These are phyloP conservation scores for Drosophila murphyi DNA, from an alignment of 1,140 invertebrate genomes.

Conservation along the genomic window DNA sequence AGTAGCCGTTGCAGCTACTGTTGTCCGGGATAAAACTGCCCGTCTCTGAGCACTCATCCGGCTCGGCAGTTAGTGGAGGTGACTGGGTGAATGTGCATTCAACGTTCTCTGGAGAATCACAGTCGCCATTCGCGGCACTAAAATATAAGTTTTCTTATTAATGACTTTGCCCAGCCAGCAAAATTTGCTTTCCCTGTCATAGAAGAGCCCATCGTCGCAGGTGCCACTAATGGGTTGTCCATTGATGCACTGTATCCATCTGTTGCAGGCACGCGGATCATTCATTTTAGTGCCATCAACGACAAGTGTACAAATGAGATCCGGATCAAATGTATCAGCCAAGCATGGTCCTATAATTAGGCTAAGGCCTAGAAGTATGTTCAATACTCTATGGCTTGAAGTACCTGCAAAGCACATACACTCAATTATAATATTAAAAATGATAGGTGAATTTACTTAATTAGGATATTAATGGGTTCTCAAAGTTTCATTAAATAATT, in stretches of 20 bases:
- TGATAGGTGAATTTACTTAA: no score
- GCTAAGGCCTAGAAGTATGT: background rate
- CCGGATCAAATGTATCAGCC: conserved; percentile 57
- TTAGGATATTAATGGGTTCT: no score
- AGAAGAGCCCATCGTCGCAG: conserved; percentile 56
- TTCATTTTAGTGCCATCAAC: conserved; percentile 66
- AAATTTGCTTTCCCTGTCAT: conserved; percentile 61
- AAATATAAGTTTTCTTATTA: conserved; percentile 61
- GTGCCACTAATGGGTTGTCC: conserved; percentile 46
- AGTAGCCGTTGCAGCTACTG: conserved; percentile 69
- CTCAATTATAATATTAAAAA: background rate
- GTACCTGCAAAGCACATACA: conserved; percentile 14
- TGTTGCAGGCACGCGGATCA: conserved; percentile 68
- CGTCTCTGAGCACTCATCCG: conserved; percentile 44
- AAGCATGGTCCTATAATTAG: background rate
- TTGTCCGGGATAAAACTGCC: conserved; percentile 67
- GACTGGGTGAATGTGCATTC: conserved; percentile 38
- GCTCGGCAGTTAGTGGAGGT: conserved; percentile 28
- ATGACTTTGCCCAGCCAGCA: conserved; percentile 66
- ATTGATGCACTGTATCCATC: conserved; percentile 67
- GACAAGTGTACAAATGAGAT: conserved; percentile 53
- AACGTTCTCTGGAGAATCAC: conserved; percentile 71
- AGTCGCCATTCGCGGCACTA: conserved; percentile 50
- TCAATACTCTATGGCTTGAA: background rate
- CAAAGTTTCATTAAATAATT: no score